Evolutionary conservation across 2,113 vertebrate species (phyloP).

Genomic region (Chrysemys picta): DNA sequence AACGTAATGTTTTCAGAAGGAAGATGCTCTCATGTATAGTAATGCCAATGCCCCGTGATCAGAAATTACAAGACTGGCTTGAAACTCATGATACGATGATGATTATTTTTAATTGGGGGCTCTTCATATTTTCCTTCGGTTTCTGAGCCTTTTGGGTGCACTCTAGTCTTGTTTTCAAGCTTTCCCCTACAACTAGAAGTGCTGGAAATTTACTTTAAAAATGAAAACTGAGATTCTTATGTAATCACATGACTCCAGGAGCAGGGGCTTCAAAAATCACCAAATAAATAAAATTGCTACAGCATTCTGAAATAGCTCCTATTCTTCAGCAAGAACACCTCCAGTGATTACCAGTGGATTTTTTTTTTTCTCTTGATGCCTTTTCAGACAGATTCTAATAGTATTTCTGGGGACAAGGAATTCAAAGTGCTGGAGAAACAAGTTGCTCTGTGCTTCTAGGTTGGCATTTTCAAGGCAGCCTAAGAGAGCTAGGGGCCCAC

Average conservation of each 20-base stretch:
- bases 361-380: not conserved
- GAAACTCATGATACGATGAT: not conserved
- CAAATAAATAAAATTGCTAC: rapidly evolving
- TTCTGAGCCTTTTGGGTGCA: not conserved
- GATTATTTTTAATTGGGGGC: not conserved
- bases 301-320: not conserved
- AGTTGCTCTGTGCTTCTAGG: not conserved
- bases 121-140: not conserved
- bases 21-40: not conserved
- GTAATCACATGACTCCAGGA: not conserved
- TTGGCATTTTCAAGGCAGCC: not conserved
- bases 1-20: not conserved
- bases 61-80: not conserved
- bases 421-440: not conserved
- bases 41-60: not conserved
- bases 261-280: not conserved
- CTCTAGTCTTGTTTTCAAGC: not conserved
- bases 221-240: not conserved
- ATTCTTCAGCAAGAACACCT: not conserved
- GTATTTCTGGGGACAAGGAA: not conserved
- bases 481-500: not conserved
- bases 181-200: not conserved
- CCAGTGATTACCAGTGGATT: not conserved
- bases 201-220: not conserved
- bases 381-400: not conserved